These are phyloP conservation scores for Anastatus disparis DNA, from an alignment of 1,140 invertebrate species.

Conservation along the genomic window DNA sequence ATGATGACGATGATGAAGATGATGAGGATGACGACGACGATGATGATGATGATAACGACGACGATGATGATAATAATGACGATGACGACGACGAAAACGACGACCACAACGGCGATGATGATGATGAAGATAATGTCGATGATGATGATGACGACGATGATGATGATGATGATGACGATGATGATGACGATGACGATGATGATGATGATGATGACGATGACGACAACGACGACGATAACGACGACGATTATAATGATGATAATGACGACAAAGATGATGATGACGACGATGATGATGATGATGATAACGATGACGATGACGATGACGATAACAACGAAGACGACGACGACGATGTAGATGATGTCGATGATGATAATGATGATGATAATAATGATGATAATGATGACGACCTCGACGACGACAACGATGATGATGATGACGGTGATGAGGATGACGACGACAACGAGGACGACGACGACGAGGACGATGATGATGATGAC, in stretches of 20 bases:
- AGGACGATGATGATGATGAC: too few relatives aligned
- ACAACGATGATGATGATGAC: too few relatives aligned
- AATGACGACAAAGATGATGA: slow-evolving; percentile 14
- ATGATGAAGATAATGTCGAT: slow-evolving; percentile 7
- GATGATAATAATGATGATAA: too few relatives aligned
- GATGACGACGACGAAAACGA: slow-evolving; percentile 10
- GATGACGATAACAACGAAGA: slow-evolving; percentile 7
- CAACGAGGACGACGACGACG: too few relatives aligned
- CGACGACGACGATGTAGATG: slow-evolving; percentile 4
- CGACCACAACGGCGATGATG: background rate
- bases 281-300: slow-evolving; percentile 11
- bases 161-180: slow-evolving; percentile 12
- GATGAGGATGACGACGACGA: background rate
- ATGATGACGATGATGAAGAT: background rate
- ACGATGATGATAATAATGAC: background rate
- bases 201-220: background rate
- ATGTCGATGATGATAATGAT: slow-evolving; percentile 1
- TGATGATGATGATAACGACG: slow-evolving; percentile 10
- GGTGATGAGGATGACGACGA: too few relatives aligned
- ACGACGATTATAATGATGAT: slow-evolving; percentile 13
- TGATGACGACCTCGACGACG: too few relatives aligned
- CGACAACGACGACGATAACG: slow-evolving; percentile 23
- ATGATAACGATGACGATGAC: slow-evolving; percentile 10
- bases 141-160: slow-evolving; percentile 26
- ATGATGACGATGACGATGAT: slow-evolving; percentile 4